Percentiles rank a stretch among this genome's conserved stretches.
These are phyloP conservation scores for Gibbula magus DNA, from an alignment of 2,888 invertebrate genomes.

Conservation along the genomic window DNA sequence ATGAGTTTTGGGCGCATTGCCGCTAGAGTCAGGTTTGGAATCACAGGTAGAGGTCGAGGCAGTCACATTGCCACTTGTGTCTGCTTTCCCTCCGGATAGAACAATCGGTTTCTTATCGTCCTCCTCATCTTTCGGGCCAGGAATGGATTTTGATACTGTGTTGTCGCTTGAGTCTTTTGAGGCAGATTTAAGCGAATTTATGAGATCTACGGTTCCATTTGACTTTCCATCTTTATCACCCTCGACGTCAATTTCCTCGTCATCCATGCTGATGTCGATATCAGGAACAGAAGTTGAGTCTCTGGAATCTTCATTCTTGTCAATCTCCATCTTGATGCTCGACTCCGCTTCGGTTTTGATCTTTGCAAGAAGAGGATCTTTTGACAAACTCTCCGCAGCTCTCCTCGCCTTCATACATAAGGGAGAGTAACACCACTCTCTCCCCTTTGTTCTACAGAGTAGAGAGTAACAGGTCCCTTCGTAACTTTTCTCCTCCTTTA, in stretches of 20 bases:
- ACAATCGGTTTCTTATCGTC: slow-evolving; percentile 27
- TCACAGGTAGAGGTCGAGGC: not conserved
- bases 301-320: slow-evolving; percentile 21
- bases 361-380: not conserved
- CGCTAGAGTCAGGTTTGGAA: slow-evolving; percentile 12
- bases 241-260: slow-evolving; percentile 60
- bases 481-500: not conserved
- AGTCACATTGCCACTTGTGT: not conserved
- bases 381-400: slow-evolving; percentile 20
- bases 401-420: slow-evolving; percentile 35
- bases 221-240: slow-evolving; percentile 51
- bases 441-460: slow-evolving; percentile 10
- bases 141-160: slow-evolving; percentile 15
- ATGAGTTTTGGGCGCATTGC: not conserved
- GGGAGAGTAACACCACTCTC: slow-evolving; percentile 32
- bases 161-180: slow-evolving; percentile 28
- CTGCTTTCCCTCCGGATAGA: slow-evolving; percentile 17
- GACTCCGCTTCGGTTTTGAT: not conserved
- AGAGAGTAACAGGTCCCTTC: slow-evolving; percentile 1
- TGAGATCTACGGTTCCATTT: slow-evolving; percentile 1
- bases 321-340: slow-evolving; percentile 17
- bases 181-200: slow-evolving; percentile 18
- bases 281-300: not conserved
- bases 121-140: slow-evolving; percentile 10
- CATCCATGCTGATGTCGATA: slow-evolving; percentile 42